Evolutionary conservation across 2,113 vertebrate species (phyloP).

Genomic region (Pogonocichla stellata): DNA sequence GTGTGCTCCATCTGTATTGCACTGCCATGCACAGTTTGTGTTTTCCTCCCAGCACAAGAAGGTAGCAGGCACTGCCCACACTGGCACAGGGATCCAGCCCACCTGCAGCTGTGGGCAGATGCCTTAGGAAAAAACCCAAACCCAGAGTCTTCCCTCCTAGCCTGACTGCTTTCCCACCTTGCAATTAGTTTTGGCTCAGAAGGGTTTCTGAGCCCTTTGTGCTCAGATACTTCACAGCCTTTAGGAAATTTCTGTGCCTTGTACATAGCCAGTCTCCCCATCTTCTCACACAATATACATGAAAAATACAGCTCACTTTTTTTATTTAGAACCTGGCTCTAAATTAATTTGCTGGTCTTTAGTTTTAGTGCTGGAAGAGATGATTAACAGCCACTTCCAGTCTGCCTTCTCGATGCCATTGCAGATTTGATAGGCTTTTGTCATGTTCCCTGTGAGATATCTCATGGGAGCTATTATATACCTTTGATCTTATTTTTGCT

Average conservation of each 20-base stretch:
- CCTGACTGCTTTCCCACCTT: neutral
- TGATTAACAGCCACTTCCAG: neutral
- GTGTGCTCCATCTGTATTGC: fast-evolving
- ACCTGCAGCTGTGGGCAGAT: neutral
- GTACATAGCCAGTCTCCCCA: neutral
- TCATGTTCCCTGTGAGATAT: neutral
- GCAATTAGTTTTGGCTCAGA: neutral
- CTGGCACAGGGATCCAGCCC: neutral
- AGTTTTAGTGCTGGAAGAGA: neutral
- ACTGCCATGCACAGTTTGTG: fast-evolving
- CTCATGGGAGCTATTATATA: neutral
- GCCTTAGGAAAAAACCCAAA: neutral
- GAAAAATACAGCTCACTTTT: neutral
- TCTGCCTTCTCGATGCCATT: neutral
- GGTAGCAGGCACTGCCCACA: fast-evolving
- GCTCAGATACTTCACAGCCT: neutral
- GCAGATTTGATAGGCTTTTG: neutral
- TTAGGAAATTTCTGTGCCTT: neutral
- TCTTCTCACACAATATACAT: neutral
- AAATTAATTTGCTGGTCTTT: neutral
- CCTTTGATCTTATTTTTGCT: neutral
- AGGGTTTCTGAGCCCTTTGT: neutral
- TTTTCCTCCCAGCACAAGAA: neutral
- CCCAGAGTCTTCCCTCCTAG: neutral
- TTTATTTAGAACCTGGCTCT: neutral